Percentiles rank a stretch among this genome's conserved stretches.
Conservation (phyloP, 2,113 vertebrate genomes). For the Machaerirhynchus nigripectus region DNA sequence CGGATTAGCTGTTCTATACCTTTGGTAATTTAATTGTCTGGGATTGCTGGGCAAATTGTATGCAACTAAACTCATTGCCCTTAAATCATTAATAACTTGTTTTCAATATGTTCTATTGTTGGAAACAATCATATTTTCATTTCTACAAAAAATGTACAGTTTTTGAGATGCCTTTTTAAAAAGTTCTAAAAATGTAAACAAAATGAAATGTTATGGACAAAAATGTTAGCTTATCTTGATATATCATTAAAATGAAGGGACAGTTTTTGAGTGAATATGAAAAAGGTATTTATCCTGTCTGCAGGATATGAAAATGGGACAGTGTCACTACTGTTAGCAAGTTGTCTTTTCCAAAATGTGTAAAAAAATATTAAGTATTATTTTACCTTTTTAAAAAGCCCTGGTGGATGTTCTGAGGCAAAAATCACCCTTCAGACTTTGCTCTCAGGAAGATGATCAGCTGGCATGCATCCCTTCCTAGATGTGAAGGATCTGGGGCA, state of each 20-base stretch:
- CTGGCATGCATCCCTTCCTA: background rate
- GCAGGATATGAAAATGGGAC: background rate
- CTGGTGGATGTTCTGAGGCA: background rate
- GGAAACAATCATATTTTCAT: background rate
- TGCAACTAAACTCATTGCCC: background rate
- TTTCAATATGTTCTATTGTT: background rate
- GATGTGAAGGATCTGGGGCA: background rate
- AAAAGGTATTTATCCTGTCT: background rate
- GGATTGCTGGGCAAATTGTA: background rate
- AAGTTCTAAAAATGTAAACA: background rate
- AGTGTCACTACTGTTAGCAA: background rate
- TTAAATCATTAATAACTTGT: background rate
- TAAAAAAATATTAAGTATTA: background rate
- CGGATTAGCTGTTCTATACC: background rate
- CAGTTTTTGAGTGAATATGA: background rate
- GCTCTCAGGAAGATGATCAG: background rate
- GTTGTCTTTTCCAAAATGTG: background rate
- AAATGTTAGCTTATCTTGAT: background rate
- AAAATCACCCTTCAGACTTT: background rate
- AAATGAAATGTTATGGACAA: background rate
- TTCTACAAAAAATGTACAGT: background rate
- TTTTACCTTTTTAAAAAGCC: background rate
- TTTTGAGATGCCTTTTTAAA: background rate
- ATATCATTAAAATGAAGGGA: background rate
- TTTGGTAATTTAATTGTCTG: background rate